These are phyloP conservation scores for Pantherophis alleghaniensis DNA, from an alignment of 2,797 vertebrate genomes.

Conservation along the genomic window DNA sequence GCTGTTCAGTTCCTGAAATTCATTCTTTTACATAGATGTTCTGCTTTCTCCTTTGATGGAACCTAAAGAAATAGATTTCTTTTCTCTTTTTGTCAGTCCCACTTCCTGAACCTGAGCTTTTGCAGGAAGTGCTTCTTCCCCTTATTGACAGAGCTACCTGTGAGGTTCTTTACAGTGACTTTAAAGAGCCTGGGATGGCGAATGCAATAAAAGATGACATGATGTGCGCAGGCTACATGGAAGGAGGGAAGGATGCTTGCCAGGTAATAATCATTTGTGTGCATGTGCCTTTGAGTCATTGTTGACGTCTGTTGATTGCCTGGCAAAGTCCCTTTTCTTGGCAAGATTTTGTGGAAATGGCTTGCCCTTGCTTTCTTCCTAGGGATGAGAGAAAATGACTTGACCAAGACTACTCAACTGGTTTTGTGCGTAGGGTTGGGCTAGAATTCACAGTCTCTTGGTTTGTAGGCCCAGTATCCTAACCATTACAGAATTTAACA, in stretches of 20 bases:
- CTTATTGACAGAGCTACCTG: neutral
- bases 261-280: neutral
- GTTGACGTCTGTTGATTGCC: neutral
- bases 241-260: slow-evolving; percentile 57
- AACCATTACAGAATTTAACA: neutral
- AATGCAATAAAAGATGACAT: slow-evolving; percentile 22
- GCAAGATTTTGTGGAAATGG: neutral
- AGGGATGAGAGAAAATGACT: neutral
- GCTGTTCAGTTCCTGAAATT: neutral
- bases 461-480: neutral
- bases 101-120: neutral
- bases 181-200: no score
- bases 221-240: slow-evolving; percentile 62
- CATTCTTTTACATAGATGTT: neutral
- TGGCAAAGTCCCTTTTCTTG: neutral
- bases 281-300: neutral
- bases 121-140: slow-evolving; percentile 15
- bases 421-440: neutral
- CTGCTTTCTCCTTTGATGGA: neutral
- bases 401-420: neutral
- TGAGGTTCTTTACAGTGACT: neutral
- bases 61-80: neutral
- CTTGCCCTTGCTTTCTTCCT: neutral
- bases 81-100: neutral
- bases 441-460: neutral